Base-by-base conservation (phyloP, 2,113 vertebrate species). In the Nesoenas mayeri region DNA sequence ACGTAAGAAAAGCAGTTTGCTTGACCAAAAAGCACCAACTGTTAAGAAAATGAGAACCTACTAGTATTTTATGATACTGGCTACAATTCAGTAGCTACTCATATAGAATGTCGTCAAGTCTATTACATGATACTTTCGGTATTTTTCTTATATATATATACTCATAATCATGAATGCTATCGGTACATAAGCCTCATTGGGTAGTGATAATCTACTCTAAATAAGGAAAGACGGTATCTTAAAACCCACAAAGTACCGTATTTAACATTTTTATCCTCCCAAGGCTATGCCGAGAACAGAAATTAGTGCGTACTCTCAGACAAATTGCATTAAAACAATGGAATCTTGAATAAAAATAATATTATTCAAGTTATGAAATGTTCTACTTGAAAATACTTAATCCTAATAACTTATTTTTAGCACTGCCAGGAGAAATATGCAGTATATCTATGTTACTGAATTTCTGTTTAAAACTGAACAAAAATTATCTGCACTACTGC, bases 381-480 rank as follows among this genome's bases (percentile, higher is more conserved):
- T 92, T 85, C 60, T 89, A 22, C 69, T 93, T 95, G n/a, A 79
- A 88, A 96, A 94, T 88, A 40, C 79, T 94, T 92, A 92, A 96
- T 91, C 65, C 89, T 91, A 94, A 88, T 89, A 60, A 94, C 67
- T 91, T 95, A 89, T 94, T 92, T 96, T 95, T 96, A 97, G 72
- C 48, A 89, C 56, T 92, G 93, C 88, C 80, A 91, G 92, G 91
- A 95, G 79, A 72, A 95, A 84, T 97, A 89, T 5, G 5, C 62
- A 89, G 78, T 83, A 89, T 67, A 96, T 89, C 64, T 95, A 66
- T 42, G 53, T 80, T 81, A 92, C 28, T 88, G 73, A 95, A 88
- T 91, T 96, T 80, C 75, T 82, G 11, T 84, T 94, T 89, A 32
- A 89, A 81, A 19, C 48, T 15, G 8, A 87, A 80, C 57, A 82